A percentile compares a stretch with the other conserved stretches of the same genome.
phyloP scores from a whole-genome alignment of 2,113 vertebrate genomes.

The Gopherus flavomarginatus region DNA sequence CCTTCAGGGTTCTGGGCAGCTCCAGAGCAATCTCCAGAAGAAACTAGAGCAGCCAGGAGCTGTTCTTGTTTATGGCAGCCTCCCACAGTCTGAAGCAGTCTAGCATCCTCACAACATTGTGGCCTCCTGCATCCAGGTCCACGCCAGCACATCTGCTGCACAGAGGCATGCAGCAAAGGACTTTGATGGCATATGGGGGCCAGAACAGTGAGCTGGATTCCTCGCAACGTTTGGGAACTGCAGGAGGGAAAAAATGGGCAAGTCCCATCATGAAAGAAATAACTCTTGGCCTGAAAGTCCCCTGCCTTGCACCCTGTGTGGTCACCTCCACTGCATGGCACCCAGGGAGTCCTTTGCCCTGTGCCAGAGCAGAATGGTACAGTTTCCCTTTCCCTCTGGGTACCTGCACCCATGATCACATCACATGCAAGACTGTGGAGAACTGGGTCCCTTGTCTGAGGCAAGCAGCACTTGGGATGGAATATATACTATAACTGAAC shows the following conservation, averaged over 20 bases:
- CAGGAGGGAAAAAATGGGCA: background rate
- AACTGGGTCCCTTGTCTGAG: background rate
- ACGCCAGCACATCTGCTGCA: background rate
- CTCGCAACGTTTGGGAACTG: background rate
- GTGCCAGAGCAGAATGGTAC: background rate
- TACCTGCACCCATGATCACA: background rate
- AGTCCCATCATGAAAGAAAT: background rate
- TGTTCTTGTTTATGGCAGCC: background rate
- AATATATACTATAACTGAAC: background rate
- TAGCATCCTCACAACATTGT: background rate
- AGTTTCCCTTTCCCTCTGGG: accelerated
- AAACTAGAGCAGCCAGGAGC: background rate
- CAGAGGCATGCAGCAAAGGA: background rate
- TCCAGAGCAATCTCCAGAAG: background rate
- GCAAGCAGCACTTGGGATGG: no score
- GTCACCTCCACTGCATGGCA: background rate
- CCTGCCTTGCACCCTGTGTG: background rate
- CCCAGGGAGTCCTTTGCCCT: background rate
- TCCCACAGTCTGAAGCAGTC: no score
- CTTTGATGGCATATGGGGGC: no score
- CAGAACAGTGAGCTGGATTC: background rate
- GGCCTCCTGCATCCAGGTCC: background rate
- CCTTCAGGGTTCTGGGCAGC: background rate
- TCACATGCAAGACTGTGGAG: background rate
- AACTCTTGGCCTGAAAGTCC: background rate